These are phyloP conservation scores for Lophotis ruficrista DNA, from an alignment of 2,113 vertebrate genomes.

Conservation along the genomic window DNA sequence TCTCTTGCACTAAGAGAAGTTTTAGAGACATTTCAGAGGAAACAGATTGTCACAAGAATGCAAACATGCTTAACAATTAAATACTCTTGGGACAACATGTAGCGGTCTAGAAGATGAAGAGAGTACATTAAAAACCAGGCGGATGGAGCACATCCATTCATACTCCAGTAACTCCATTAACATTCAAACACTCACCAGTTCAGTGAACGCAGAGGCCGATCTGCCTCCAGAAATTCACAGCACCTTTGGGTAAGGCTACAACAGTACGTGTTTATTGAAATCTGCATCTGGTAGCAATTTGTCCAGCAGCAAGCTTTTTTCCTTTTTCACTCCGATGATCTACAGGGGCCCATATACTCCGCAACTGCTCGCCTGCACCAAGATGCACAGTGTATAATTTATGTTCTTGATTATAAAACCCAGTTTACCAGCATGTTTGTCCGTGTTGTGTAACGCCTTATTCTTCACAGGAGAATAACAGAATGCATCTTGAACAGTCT, in stretches of 20 bases:
- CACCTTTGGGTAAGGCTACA: constrained; percentile 62
- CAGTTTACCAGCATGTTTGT: constrained; percentile 62
- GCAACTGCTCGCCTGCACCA: constrained; percentile 50
- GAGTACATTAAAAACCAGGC: background rate
- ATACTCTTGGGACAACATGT: background rate
- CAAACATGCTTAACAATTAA: background rate
- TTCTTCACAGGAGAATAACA: background rate
- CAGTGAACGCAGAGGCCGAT: constrained; percentile 1
- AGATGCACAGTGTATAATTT: constrained; percentile 49
- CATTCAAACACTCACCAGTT: background rate
- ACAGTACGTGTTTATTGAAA: constrained; percentile 72
- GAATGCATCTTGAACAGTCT: background rate
- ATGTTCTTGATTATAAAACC: constrained; percentile 68
- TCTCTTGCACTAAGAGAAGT: background rate
- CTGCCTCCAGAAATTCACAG: constrained; percentile 63
- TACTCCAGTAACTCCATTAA: constrained; percentile 1
- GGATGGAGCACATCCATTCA: background rate
- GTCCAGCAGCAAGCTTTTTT: constrained; percentile 64
- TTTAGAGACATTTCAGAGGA: background rate
- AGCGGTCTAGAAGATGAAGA: background rate
- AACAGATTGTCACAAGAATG: background rate
- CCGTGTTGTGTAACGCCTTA: constrained; percentile 34
- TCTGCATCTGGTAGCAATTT: constrained; percentile 77
- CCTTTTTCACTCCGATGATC: constrained; percentile 44
- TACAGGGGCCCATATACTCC: constrained; percentile 63